These are phyloP conservation scores for Spodoptera littoralis DNA, from an alignment of 2,888 invertebrate species.

Conservation along the genomic window DNA sequence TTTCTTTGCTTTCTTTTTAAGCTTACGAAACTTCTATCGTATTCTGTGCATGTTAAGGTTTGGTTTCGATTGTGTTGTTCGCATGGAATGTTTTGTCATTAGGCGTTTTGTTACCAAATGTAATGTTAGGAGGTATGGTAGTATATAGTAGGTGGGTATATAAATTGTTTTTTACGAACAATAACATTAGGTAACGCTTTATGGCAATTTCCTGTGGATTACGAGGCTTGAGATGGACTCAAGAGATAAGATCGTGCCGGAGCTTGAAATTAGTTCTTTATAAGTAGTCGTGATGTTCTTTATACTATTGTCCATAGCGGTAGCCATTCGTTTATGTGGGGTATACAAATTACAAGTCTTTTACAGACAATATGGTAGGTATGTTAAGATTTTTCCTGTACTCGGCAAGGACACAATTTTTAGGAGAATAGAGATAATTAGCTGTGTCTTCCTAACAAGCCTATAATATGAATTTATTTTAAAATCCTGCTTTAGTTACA, in stretches of 20 bases:
- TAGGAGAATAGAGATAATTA: too few relatives aligned
- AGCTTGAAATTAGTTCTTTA: too few relatives aligned
- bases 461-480: too few relatives aligned
- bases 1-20: constrained; percentile 63
- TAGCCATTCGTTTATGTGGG: too few relatives aligned
- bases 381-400: too few relatives aligned
- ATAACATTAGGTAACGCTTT: constrained; percentile 52
- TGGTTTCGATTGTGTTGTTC: constrained; percentile 17
- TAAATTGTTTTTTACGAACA: constrained; percentile 55
- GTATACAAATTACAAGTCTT: too few relatives aligned
- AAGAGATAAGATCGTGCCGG: constrained; percentile 1
- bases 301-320: too few relatives aligned
- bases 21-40: constrained; percentile 17
- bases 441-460: too few relatives aligned
- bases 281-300: too few relatives aligned
- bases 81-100: constrained; percentile 44
- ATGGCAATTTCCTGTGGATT: constrained; percentile 49
- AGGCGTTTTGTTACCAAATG: constrained; percentile 52
- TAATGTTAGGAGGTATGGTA: constrained; percentile 51
- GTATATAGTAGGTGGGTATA: constrained; percentile 26
- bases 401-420: too few relatives aligned
- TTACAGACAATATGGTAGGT: too few relatives aligned
- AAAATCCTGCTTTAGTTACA: too few relatives aligned
- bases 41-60: constrained; percentile 19
- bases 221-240: constrained; percentile 24